Conservation (phyloP, 2,113 vertebrate genomes). For the Oryzias melastigma region DNA sequence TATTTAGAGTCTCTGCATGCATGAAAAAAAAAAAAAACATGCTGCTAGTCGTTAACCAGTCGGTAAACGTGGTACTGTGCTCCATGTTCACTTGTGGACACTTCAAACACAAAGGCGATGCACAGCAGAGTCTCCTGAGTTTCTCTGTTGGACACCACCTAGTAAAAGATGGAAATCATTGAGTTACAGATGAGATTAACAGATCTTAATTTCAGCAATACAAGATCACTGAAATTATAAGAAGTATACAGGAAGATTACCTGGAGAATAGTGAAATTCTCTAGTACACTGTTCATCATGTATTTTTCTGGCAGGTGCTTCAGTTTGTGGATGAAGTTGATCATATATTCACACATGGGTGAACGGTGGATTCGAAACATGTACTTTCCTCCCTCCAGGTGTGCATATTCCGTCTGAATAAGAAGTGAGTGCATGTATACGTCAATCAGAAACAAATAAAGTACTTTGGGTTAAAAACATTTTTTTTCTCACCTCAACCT, state of each 20-base stretch:
- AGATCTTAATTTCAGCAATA: not conserved
- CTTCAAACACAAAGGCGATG: conserved; percentile 95
- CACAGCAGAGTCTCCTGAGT: conserved; percentile 95
- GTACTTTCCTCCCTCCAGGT: conserved; percentile 88
- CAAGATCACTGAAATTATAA: not conserved
- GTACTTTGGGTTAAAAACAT: rapidly evolving
- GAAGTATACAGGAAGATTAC: conserved; percentile 48
- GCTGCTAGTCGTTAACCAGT: conserved; percentile 90
- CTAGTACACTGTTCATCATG: conserved; percentile 98
- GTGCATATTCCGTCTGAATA: conserved; percentile 88
- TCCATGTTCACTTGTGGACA: conserved; percentile 93
- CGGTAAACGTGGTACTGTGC: conserved; percentile 96
- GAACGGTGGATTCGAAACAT: conserved; percentile 93
- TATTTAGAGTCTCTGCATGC: conserved; percentile 55
- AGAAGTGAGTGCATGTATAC: not conserved
- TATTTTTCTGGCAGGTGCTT: conserved; percentile 96
- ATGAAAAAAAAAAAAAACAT: not conserved
- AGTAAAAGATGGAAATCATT: not conserved
- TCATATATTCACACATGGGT: conserved; percentile 97
- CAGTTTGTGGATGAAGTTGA: conserved; percentile 98
- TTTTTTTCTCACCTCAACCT: conserved; percentile 86
- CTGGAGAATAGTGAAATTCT: conserved; percentile 98
- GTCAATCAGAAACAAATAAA: not conserved
- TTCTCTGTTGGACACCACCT: conserved; percentile 96
- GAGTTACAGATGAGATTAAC: not conserved